Percentiles rank a stretch among this genome's conserved stretches.
Conservation (phyloP, 2,113 vertebrate genomes). For the Phrynosoma platyrhinos region DNA sequence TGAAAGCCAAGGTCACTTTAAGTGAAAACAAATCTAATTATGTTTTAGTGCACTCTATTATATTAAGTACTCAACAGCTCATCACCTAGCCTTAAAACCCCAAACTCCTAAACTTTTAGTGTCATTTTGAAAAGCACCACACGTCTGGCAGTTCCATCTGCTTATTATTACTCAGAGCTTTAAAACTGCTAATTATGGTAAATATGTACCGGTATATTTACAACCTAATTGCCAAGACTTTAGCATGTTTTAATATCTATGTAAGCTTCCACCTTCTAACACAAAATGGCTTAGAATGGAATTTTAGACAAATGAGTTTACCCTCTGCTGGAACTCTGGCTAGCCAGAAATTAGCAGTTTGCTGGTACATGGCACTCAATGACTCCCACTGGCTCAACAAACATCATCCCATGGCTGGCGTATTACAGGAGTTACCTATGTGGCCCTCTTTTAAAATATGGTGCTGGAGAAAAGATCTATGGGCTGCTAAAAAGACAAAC, state of each 20-base stretch:
- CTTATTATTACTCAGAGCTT: not conserved
- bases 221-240: not conserved
- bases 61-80: not conserved
- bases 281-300: not conserved
- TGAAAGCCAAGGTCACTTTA: not conserved
- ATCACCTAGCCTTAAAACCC: not conserved
- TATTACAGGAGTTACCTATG: too few species aligned
- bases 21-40: slow-evolving; percentile 13
- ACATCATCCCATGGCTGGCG: too few species aligned
- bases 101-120: not conserved
- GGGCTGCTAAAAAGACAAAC: too few species aligned
- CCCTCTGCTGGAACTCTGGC: too few species aligned
- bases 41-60: not conserved
- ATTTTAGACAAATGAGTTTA: not conserved
- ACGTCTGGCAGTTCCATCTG: not conserved
- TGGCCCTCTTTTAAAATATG: too few species aligned
- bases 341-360: too few species aligned
- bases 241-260: not conserved
- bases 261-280: not conserved
- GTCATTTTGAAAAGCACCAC: not conserved
- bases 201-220: not conserved
- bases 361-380: too few species aligned
- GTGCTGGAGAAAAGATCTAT: too few species aligned
- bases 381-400: too few species aligned
- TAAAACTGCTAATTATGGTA: not conserved